Base-by-base conservation (phyloP, 2,888 invertebrate species). In the Marasmarcha lunaedactyla region DNA sequence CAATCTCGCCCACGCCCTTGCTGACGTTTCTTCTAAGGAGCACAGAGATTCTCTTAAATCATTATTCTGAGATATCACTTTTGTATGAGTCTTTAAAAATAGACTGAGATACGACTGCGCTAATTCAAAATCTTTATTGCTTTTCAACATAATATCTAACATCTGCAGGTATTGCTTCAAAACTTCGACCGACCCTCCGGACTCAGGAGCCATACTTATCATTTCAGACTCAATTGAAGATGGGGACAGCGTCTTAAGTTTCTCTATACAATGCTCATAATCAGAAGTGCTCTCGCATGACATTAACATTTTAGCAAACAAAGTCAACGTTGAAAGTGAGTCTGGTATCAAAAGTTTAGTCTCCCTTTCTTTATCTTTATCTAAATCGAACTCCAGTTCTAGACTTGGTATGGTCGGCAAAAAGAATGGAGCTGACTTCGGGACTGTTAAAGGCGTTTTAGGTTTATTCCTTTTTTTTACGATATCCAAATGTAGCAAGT, bases 401-500 rank as follows among this genome's bases (percentile, higher is more conserved):
- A 96, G 77, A 1, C 93, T 91, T 0, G 94, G 88, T 41, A 97
- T 86, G 0, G 97, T 97, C 0, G 98, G 97, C 38, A 98, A 78
- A 66, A 99, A 98, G 83, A 99, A 99, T 0, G 98, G 98, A 0
- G 97, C 98, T 1, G 91, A 88, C 71, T 94, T 94, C 0, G 94
- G 91, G 1, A 87, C 87, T 57, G 94, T 94, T 0, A 92, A 87
- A 0, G 93, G 88, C 37, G 90, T 90, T 68, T 90, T 94, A 0
- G 98, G 97, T 61, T 94, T 97, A 67, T 98, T 98, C 46, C 93
- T 85, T 52, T 88, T 89, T 66, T 91, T 94, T 1, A 98, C 93
- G 1, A 92, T 70, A 50, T 97, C 95, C 40, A 97, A 81, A 60
- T 93, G 89, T 1, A 97, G 84, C 10, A 98, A 81, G 68, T 96